Conservation (phyloP, 2,113 vertebrate species). For the Ploceus nigricollis region DNA sequence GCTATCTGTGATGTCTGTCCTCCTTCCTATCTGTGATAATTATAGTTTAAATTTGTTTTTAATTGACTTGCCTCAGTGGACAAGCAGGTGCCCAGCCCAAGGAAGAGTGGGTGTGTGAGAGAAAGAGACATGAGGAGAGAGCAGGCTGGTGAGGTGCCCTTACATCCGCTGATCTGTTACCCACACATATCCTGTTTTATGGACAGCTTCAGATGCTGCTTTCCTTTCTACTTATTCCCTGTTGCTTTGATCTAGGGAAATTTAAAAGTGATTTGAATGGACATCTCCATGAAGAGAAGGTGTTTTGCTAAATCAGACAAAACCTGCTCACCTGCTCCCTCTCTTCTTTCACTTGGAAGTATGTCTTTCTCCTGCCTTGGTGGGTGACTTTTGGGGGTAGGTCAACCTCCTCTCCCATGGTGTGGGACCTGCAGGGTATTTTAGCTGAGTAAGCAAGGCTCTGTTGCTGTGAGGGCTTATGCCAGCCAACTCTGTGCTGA, state of each 20-base stretch:
- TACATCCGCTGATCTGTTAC: fast-evolving
- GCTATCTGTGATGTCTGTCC: too few relatives aligned
- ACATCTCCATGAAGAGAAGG: not conserved
- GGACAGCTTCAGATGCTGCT: not conserved
- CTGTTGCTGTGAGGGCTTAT: not conserved
- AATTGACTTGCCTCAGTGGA: not conserved
- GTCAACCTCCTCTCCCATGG: not conserved
- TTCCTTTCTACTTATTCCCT: not conserved
- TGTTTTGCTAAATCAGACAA: not conserved
- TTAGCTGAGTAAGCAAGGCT: not conserved
- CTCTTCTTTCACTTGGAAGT: not conserved
- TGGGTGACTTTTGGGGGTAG: not conserved
- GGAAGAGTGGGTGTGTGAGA: not conserved
- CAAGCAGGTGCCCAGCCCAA: not conserved
- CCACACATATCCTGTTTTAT: not conserved
- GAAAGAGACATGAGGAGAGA: not conserved
- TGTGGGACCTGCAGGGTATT: not conserved
- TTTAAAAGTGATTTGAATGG: not conserved
- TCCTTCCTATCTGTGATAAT: not conserved
- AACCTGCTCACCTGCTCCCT: not conserved
- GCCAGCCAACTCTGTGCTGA: not conserved
- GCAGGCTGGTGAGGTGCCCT: not conserved
- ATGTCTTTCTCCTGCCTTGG: not conserved
- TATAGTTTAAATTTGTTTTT: not conserved
- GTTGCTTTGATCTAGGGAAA: not conserved